Percentiles rank a stretch among this genome's conserved stretches.
phyloP scores from a whole-genome alignment of 2,888 invertebrate species.

The Steinernema carpocapsae region DNA sequence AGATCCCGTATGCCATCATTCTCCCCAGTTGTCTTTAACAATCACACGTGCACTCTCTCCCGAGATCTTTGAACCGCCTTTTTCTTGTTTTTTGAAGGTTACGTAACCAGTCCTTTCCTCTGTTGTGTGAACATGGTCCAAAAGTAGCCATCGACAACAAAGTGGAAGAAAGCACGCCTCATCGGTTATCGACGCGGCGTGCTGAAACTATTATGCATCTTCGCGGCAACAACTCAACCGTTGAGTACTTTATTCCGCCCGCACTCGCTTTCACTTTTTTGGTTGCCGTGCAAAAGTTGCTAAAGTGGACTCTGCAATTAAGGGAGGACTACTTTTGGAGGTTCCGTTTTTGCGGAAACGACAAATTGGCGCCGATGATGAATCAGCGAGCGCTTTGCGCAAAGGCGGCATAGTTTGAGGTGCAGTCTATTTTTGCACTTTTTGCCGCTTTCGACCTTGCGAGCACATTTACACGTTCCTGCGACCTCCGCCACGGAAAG shows the following conservation, averaged over 20 bases:
- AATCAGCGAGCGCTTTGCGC: not conserved
- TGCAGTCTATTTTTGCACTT: slow-evolving; percentile 11
- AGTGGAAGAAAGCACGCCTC: slow-evolving; percentile 16
- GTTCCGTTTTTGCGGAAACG: not conserved
- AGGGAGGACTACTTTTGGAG: no score
- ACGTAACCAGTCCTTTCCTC: slow-evolving; percentile 22
- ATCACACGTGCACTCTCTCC: not conserved
- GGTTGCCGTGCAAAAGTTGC: no score
- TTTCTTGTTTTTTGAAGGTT: not conserved
- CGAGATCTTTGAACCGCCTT: not conserved
- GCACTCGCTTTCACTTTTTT: no score
- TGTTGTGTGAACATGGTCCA: slow-evolving; percentile 9
- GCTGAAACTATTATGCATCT: slow-evolving; percentile 29
- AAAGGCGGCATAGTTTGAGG: not conserved
- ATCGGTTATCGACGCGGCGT: slow-evolving; percentile 4
- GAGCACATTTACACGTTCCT: slow-evolving; percentile 11
- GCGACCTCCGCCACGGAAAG: not conserved
- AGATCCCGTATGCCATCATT: no score
- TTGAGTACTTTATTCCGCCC: slow-evolving; percentile 1
- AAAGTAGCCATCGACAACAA: not conserved
- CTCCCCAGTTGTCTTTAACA: not conserved
- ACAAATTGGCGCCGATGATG: slow-evolving; percentile 12
- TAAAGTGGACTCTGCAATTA: no score
- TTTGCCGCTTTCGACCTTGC: slow-evolving; percentile 10
- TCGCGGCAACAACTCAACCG: not conserved